Evolutionary conservation across 2,113 vertebrate genomes (phyloP).

Genomic region (Saguinus midas): DNA sequence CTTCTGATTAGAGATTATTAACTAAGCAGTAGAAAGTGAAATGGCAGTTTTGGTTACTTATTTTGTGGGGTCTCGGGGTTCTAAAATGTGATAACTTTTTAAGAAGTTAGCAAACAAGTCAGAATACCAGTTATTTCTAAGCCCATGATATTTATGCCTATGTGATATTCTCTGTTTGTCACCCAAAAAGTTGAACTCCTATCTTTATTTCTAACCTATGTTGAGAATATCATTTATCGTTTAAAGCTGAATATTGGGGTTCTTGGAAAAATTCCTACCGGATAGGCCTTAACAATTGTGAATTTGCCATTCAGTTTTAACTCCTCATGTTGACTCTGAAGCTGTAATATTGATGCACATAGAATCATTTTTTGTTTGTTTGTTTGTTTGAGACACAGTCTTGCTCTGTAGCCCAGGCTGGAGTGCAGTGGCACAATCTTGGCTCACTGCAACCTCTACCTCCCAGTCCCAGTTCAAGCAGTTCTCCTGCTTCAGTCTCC

Average conservation of each 20-base stretch:
- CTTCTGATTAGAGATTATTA: neutral
- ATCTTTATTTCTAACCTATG: neutral
- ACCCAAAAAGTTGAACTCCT: neutral
- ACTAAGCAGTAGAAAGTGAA: conserved; percentile 17
- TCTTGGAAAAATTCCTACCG: neutral
- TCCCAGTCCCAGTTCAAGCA: too few species aligned
- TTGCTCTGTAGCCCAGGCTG: too few species aligned
- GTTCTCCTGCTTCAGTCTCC: too few species aligned
- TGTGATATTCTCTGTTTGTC: neutral
- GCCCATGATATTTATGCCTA: neutral
- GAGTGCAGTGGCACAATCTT: neutral
- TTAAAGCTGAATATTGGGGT: neutral
- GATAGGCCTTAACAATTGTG: neutral
- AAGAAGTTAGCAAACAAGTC: neutral
- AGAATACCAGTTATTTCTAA: neutral
- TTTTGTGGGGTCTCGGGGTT: neutral
- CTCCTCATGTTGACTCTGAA: neutral
- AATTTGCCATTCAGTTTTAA: neutral
- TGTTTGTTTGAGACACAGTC: too few species aligned
- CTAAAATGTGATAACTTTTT: conserved; percentile 5
- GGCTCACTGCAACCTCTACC: too few species aligned
- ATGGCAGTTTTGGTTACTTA: neutral
- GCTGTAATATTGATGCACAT: neutral
- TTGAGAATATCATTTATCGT: neutral
- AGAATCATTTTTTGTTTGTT: neutral